Percentiles rank a stretch among this genome's conserved stretches.
phyloP scores from a whole-genome alignment of 1,140 invertebrate genomes.

The Scaptodrosophila lebanonensis region DNA sequence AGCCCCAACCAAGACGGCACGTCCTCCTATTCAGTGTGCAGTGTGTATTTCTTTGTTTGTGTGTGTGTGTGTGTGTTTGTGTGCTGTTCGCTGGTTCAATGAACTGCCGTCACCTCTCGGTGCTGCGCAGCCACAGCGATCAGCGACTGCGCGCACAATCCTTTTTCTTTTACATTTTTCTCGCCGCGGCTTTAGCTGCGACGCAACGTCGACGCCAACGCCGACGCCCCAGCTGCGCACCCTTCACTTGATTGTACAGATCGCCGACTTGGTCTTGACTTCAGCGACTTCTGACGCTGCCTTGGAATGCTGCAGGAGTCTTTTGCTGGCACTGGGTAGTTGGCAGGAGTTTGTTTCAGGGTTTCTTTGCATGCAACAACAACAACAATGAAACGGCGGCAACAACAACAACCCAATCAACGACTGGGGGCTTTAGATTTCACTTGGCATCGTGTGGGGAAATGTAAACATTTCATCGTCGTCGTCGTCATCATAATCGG shows the following conservation, averaged over 20 bases:
- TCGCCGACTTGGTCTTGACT: conserved; percentile 8
- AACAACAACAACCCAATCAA: conserved; percentile 10
- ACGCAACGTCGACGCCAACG: no score
- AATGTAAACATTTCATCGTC: conserved; percentile 63
- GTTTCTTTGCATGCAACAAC: conserved; percentile 44
- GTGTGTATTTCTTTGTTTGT: neutral
- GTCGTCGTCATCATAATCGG: conserved; percentile 60
- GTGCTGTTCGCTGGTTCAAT: conserved; percentile 52
- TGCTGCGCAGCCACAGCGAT: conserved; percentile 44
- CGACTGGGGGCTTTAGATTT: conserved; percentile 61
- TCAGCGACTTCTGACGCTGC: conserved; percentile 42
- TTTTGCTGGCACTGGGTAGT: conserved; percentile 31
- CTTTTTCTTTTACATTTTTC: conserved; percentile 51
- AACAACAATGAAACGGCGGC: neutral
- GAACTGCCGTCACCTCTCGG: conserved; percentile 67
- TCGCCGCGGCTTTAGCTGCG: conserved; percentile 38
- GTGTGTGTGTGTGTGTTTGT: conserved; percentile 10
- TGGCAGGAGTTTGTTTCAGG: conserved; percentile 49
- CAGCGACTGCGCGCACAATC: conserved; percentile 43
- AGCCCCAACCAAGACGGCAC: conserved; percentile 19
- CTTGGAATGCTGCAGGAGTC: conserved; percentile 20
- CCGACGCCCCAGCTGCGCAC: conserved; percentile 21
- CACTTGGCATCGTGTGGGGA: conserved; percentile 56
- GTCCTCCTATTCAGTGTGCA: conserved; percentile 49
- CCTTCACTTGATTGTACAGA: conserved; percentile 57